Conservation (phyloP, 2,797 vertebrate genomes). For the Ciconia nigra region DNA sequence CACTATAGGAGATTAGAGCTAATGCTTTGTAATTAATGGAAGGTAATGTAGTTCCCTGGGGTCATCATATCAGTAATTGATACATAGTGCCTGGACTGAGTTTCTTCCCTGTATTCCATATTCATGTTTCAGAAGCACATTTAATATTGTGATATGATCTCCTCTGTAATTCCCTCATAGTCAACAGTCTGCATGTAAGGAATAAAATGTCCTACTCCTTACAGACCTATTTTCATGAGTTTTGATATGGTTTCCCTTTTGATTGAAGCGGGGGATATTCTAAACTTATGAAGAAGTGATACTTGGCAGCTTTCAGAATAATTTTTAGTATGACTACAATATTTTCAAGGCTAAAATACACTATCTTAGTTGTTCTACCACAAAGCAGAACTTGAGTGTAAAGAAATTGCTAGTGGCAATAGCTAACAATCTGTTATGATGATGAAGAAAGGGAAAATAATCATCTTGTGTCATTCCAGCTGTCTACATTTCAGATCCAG, state of each 20-base stretch:
- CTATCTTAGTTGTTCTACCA: neutral
- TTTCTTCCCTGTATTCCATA: neutral
- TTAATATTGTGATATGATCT: neutral
- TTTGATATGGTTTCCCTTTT: neutral
- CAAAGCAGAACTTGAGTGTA: neutral
- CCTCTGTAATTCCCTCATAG: neutral
- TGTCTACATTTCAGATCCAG: neutral
- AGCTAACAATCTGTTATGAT: neutral
- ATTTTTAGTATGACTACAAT: neutral
- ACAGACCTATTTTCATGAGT: neutral
- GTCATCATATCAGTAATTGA: neutral
- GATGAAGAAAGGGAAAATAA: neutral
- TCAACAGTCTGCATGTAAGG: neutral
- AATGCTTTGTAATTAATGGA: neutral
- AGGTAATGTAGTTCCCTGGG: neutral
- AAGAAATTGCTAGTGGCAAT: neutral
- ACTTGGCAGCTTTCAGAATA: neutral
- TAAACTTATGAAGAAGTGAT: neutral
- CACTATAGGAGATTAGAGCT: neutral
- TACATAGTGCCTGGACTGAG: neutral
- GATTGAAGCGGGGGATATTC: neutral
- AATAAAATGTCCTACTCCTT: neutral
- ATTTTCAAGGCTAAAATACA: neutral
- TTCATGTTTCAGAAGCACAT: neutral
- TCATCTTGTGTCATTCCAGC: fast-evolving